A percentile compares a stretch with the other conserved stretches of the same genome.
phyloP scores from a whole-genome alignment of 2,797 vertebrate genomes.

The Lacerta viridis region DNA sequence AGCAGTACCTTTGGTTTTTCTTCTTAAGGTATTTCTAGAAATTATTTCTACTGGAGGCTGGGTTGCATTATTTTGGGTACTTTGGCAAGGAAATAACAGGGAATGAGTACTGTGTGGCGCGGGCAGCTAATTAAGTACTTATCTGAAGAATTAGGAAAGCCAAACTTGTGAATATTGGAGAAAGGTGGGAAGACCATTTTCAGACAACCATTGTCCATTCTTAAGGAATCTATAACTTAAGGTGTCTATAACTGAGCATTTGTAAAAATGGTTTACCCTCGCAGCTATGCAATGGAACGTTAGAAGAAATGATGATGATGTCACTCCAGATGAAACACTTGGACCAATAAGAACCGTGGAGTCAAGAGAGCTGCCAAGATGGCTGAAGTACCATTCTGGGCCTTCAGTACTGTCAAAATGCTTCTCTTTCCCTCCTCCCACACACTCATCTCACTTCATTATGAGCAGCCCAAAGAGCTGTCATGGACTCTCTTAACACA shows the following conservation, averaged over 20 bases:
- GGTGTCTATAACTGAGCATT: background rate
- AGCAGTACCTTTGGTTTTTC: too few relatives aligned
- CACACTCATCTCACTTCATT: conserved; percentile 60
- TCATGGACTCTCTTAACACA: conserved; percentile 68
- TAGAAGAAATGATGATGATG: conserved; percentile 18
- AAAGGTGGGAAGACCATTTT: background rate
- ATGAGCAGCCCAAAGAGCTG: conserved; percentile 73
- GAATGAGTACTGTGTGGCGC: background rate
- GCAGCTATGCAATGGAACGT: conserved; percentile 46
- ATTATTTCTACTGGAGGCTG: too few relatives aligned
- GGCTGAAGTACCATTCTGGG: conserved; percentile 57
- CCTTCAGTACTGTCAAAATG: conserved; percentile 41
- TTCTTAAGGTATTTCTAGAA: too few relatives aligned
- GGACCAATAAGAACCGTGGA: conserved; percentile 52
- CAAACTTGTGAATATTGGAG: background rate
- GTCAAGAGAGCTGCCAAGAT: conserved; percentile 62
- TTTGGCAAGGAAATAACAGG: background rate
- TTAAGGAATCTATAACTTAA: background rate
- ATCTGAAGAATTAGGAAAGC: background rate
- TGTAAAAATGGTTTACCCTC: conserved; percentile 49
- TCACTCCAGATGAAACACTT: conserved; percentile 19
- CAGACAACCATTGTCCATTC: background rate
- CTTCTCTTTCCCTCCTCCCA: conserved; percentile 38
- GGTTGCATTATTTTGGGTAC: background rate
- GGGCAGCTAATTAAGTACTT: background rate